These are phyloP conservation scores for Danaus plexippus DNA, from an alignment of 1,140 invertebrate genomes.

Conservation along the genomic window DNA sequence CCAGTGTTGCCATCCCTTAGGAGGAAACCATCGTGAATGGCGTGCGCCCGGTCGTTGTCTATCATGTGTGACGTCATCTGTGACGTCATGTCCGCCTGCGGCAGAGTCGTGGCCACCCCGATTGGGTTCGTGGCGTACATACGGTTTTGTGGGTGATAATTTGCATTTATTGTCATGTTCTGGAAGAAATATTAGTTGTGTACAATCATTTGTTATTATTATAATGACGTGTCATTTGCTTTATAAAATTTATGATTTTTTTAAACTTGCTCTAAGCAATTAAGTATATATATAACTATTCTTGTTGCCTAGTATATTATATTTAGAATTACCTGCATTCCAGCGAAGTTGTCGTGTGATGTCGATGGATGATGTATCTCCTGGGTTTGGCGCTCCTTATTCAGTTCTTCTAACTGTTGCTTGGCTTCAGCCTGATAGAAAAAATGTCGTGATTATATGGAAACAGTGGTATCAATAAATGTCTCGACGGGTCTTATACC, in stretches of 20 bases:
- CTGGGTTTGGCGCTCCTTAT: slow-evolving; percentile 51
- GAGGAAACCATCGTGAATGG: slow-evolving; percentile 43
- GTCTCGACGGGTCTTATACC: slow-evolving; percentile 25
- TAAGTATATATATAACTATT: background rate
- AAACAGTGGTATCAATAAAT: background rate
- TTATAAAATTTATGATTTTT: background rate
- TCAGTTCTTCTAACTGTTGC: slow-evolving; percentile 61
- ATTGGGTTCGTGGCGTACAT: slow-evolving; percentile 66
- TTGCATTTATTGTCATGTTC: slow-evolving; percentile 29
- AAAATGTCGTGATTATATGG: slow-evolving; percentile 7
- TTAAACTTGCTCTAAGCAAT: background rate
- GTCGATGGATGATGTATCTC: slow-evolving; percentile 45
- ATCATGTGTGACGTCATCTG: slow-evolving; percentile 32
- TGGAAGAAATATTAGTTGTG: slow-evolving; percentile 8
- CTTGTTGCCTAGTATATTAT: background rate
- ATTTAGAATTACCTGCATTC: slow-evolving; percentile 31
- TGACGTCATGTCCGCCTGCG: slow-evolving; percentile 42
- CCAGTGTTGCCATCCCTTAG: slow-evolving; percentile 44
- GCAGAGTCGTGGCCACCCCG: slow-evolving; percentile 64
- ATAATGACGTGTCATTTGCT: background rate
- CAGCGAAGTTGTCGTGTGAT: slow-evolving; percentile 46
- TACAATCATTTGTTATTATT: background rate
- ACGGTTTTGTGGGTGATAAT: slow-evolving; percentile 47
- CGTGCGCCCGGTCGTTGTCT: slow-evolving; percentile 38
- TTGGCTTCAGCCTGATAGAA: slow-evolving; percentile 60